Evolutionary conservation across 2,888 invertebrate species (phyloP).

Genomic region (Phrixothrix hirtus): DNA sequence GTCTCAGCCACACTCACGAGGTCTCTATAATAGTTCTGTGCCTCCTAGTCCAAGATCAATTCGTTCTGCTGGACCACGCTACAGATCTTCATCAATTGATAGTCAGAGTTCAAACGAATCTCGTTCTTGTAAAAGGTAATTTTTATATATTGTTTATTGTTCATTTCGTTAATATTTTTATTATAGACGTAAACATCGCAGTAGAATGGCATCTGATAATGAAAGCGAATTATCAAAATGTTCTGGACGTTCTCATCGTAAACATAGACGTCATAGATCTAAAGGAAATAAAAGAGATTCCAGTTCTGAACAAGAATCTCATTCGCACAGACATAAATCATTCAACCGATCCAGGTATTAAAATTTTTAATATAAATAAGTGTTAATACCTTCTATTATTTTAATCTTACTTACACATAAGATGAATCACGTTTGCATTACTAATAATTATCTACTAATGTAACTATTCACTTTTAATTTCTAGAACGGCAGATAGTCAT

Average conservation of each 20-base stretch:
- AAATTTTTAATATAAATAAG: background rate
- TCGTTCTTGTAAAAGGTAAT: conserved; percentile 73
- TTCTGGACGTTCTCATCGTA: conserved; percentile 77
- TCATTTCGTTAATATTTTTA: background rate
- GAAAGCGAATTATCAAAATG: conserved; percentile 88
- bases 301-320: conserved; percentile 72
- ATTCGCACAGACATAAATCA: conserved; percentile 48
- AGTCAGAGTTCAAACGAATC: conserved; percentile 90
- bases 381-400: background rate
- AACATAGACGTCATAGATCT: conserved; percentile 75
- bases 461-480: too few species aligned
- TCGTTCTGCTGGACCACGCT: conserved; percentile 68
- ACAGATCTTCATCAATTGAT: conserved; percentile 81
- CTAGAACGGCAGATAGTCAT: conserved; percentile 54
- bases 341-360: conserved; percentile 42
- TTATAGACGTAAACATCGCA: conserved; percentile 70
- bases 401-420: too few species aligned
- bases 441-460: too few species aligned
- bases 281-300: conserved; percentile 74
- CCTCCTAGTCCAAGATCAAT: conserved; percentile 80
- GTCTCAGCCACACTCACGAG: conserved; percentile 72
- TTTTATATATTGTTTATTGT: too few species aligned
- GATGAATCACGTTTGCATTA: too few species aligned
- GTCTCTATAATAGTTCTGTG: conserved; percentile 64
- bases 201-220: conserved; percentile 82